Conservation (phyloP, 2,888 invertebrate species). For the Nipponacmea schrenckii region DNA sequence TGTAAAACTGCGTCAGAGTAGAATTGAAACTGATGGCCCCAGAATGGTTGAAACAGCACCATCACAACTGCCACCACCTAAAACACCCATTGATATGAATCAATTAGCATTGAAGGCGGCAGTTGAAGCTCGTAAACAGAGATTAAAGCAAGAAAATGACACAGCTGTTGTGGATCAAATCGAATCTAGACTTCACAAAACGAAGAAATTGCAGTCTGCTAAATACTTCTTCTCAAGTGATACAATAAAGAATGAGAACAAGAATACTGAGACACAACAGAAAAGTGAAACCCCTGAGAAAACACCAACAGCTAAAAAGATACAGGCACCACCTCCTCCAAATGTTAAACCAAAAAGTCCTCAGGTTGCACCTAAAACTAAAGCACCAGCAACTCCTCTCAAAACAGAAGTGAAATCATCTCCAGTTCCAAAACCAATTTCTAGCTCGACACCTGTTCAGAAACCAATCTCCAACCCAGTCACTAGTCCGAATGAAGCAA, state of each 20-base stretch:
- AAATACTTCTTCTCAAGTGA: conserved; percentile 47
- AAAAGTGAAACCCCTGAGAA: conserved; percentile 13
- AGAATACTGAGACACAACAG: background rate
- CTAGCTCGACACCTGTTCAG: conserved; percentile 20
- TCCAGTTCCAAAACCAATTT: conserved; percentile 20
- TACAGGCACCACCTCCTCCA: conserved; percentile 2
- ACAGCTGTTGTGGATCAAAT: conserved; percentile 54
- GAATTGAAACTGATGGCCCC: conserved; percentile 51
- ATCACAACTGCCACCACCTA: conserved; percentile 2
- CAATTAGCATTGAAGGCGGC: conserved; percentile 63
- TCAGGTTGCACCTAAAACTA: conserved; percentile 13
- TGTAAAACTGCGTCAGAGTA: conserved; percentile 50
- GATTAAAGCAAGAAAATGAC: conserved; percentile 51
- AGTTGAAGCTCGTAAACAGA: conserved; percentile 55
- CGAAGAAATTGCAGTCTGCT: conserved; percentile 60
- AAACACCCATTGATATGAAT: conserved; percentile 32
- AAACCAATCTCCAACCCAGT: conserved; percentile 23
- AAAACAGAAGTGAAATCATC: conserved; percentile 1
- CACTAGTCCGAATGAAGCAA: conserved; percentile 26
- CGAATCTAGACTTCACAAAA: conserved; percentile 56
- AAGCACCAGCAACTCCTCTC: conserved; percentile 16
- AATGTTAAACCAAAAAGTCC: conserved; percentile 14
- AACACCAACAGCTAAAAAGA: conserved; percentile 13
- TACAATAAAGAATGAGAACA: conserved; percentile 23
- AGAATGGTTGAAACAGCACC: conserved; percentile 33